These are phyloP conservation scores for Ditylenchus weischeri DNA, from an alignment of 2,888 invertebrate species.

Conservation along the genomic window DNA sequence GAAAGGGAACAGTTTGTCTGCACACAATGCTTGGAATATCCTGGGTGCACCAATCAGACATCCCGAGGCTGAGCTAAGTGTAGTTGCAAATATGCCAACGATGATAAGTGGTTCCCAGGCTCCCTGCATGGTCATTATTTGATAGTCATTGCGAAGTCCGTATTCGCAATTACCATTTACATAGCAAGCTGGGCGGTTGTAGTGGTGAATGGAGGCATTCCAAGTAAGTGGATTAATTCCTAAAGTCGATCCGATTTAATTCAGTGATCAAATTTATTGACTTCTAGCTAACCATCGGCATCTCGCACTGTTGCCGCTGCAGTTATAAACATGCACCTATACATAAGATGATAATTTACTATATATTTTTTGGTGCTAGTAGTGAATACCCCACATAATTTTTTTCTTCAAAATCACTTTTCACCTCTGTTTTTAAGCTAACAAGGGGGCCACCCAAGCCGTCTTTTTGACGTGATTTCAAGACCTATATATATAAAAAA, in stretches of 20 bases:
- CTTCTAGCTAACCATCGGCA: slow-evolving; percentile 25
- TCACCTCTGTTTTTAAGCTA: too few species aligned
- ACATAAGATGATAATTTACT: too few species aligned
- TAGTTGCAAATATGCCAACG: slow-evolving; percentile 92
- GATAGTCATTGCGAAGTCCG: slow-evolving; percentile 40
- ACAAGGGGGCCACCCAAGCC: too few species aligned
- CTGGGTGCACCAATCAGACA: slow-evolving; percentile 86
- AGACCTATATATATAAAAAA: too few species aligned
- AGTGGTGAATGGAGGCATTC: slow-evolving; percentile 27
- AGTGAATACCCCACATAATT: too few species aligned
- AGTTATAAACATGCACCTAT: slow-evolving; percentile 38
- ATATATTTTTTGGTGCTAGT: too few species aligned
- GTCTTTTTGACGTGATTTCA: too few species aligned
- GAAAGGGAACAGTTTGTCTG: slow-evolving; percentile 87
- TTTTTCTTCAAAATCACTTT: too few species aligned
- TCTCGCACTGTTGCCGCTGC: slow-evolving; percentile 41
- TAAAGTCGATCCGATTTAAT: too few species aligned
- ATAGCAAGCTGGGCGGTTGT: slow-evolving; percentile 28
- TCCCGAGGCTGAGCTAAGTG: slow-evolving; percentile 87
- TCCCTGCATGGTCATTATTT: slow-evolving; percentile 36
- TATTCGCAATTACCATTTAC: slow-evolving; percentile 26
- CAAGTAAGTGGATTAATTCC: slow-evolving; percentile 25
- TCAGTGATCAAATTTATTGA: too few species aligned
- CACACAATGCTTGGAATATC: slow-evolving; percentile 72
- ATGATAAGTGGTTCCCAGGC: slow-evolving; percentile 76